Evolutionary conservation across 92 coral and sea anemone genomes (phyloP).

Genomic region (Paramuricea clavata): DNA sequence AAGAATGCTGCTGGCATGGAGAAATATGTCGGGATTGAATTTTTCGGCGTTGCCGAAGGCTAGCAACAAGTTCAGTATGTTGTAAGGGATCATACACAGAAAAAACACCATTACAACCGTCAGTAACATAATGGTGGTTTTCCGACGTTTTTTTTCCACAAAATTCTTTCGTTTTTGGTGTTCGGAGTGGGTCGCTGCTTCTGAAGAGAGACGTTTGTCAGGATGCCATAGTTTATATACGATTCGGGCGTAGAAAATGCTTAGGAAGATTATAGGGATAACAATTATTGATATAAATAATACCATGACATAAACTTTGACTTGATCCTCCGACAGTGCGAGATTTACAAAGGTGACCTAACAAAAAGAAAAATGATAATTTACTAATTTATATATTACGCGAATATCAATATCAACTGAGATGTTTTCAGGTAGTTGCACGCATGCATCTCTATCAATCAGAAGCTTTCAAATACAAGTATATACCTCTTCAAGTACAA

Average conservation of each 20-base stretch:
- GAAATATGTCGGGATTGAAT: constrained; percentile 6
- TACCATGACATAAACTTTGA: constrained; percentile 62
- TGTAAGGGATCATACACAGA: constrained; percentile 82
- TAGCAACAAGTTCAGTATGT: constrained; percentile 58
- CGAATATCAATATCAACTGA: too few species aligned
- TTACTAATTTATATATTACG: too few species aligned
- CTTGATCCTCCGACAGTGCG: neutral
- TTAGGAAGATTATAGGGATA: constrained; percentile 77
- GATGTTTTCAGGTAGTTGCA: too few species aligned
- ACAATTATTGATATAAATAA: constrained; percentile 75
- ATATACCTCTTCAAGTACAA: constrained; percentile 59
- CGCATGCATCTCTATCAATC: too few species aligned
- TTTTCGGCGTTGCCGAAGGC: neutral
- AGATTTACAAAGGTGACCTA: constrained; percentile 55
- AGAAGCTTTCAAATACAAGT: too few species aligned
- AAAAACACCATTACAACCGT: constrained; percentile 80
- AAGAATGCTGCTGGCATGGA: constrained; percentile 15
- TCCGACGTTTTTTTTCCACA: constrained; percentile 65
- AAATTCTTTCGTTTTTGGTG: constrained; percentile 1
- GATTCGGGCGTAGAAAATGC: constrained; percentile 71
- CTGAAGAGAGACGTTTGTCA: constrained; percentile 51
- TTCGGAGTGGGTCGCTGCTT: constrained; percentile 6
- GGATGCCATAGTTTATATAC: constrained; percentile 72
- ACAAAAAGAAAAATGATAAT: neutral
- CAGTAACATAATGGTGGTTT: constrained; percentile 89